Conservation (phyloP, 1,140 invertebrate genomes). For the Diachasmimorpha longicaudata region DNA sequence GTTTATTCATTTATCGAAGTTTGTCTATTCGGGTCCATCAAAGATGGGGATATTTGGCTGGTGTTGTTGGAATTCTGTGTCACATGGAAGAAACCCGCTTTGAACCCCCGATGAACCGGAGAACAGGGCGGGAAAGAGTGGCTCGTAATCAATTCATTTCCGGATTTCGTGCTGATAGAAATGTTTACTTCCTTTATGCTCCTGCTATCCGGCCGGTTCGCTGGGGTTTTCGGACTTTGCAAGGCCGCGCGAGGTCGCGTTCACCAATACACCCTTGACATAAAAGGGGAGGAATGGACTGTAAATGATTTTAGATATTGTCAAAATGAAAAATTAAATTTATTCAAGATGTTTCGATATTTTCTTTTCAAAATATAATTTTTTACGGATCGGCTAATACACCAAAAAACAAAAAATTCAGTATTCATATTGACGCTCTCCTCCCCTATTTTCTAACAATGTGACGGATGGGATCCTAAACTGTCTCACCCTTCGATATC, state of each 20-base stretch:
- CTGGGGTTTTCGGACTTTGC: background rate
- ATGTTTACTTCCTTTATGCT: background rate
- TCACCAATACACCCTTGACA: too few relatives aligned
- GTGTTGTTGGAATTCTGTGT: background rate
- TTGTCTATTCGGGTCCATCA: background rate
- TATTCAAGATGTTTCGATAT: too few relatives aligned
- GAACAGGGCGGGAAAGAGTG: background rate
- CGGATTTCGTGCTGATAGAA: background rate
- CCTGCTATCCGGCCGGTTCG: background rate
- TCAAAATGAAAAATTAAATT: too few relatives aligned
- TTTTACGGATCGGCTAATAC: too few relatives aligned
- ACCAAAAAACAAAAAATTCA: too few relatives aligned
- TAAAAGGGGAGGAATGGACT: too few relatives aligned
- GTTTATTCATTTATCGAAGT: background rate
- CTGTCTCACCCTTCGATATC: too few relatives aligned
- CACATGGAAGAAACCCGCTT: background rate
- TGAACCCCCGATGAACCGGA: background rate
- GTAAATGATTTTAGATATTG: too few relatives aligned
- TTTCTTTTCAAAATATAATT: too few relatives aligned
- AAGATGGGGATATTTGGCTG: background rate
- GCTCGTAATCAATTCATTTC: background rate
- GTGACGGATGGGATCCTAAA: too few relatives aligned
- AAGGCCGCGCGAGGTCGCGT: background rate
- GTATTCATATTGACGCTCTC: too few relatives aligned
- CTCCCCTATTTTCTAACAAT: too few relatives aligned